Percentiles rank a stretch among this genome's conserved stretches.
Conservation (phyloP, 2,113 vertebrate species). For the Rhabdornis inornatus region DNA sequence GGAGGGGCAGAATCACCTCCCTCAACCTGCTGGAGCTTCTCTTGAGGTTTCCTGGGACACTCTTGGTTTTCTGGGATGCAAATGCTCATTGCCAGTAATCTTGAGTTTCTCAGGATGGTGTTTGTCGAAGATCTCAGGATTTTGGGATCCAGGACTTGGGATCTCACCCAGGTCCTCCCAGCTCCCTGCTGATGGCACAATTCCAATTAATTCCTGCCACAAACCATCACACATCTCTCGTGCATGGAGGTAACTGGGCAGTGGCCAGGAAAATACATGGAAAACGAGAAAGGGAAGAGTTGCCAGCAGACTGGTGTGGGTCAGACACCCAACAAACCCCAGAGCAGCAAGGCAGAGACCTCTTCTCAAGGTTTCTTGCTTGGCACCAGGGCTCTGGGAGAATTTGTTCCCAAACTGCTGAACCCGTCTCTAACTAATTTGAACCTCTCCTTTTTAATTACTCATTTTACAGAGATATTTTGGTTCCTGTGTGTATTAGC, state of each 20-base stretch:
- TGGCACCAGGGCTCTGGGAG: background rate
- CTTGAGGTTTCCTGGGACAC: background rate
- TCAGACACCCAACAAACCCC: background rate
- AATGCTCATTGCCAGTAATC: background rate
- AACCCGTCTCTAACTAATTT: background rate
- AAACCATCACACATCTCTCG: background rate
- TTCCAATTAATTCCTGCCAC: background rate
- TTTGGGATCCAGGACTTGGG: too few species aligned
- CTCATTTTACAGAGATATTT: background rate
- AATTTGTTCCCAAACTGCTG: background rate
- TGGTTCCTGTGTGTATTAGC: background rate
- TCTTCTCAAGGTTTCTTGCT: background rate
- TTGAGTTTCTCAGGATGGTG: background rate
- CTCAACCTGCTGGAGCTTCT: background rate
- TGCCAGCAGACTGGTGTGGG: background rate
- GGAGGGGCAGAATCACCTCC: background rate
- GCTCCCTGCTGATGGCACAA: background rate
- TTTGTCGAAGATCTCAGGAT: background rate
- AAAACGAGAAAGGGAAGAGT: background rate
- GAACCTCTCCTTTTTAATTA: background rate
- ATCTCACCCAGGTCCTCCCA: background rate
- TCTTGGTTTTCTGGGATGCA: background rate
- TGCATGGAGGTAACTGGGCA: background rate
- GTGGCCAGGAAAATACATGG: background rate
- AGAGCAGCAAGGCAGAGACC: rapidly evolving